Conservation (phyloP, 2,113 vertebrate genomes). For the Stomatorhinus ivindoensis region DNA sequence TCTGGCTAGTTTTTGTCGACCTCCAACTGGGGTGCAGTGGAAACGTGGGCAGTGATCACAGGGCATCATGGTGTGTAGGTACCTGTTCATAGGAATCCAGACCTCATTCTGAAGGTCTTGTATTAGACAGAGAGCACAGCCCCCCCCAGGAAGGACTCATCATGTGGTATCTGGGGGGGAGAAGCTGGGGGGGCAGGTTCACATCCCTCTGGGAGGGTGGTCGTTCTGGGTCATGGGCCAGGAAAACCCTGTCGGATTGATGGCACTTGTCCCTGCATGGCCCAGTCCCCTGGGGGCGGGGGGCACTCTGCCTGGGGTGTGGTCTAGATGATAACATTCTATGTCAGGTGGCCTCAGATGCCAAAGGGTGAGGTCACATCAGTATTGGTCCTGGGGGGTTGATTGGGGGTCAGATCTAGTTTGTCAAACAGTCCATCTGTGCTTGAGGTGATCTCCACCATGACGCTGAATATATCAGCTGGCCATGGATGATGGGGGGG, state of each 20-base stretch:
- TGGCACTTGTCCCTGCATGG: neutral
- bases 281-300: neutral
- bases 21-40: neutral
- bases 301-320: too few relatives aligned
- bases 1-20: neutral
- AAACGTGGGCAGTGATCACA: neutral
- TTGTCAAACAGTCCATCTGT: neutral
- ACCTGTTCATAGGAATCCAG: neutral
- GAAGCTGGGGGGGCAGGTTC: neutral
- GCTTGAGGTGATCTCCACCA: neutral
- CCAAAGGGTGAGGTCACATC: neutral
- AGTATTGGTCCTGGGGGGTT: neutral
- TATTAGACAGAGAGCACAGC: neutral
- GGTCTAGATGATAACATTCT: neutral
- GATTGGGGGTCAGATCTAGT: neutral
- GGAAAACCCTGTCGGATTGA: neutral
- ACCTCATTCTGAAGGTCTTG: neutral
- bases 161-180: neutral
- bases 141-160: neutral
- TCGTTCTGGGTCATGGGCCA: constrained; percentile 9
- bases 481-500: neutral
- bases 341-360: neutral
- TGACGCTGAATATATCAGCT: neutral
- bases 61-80: neutral
- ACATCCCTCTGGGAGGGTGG: neutral